These are phyloP conservation scores for Gymnobelideus leadbeateri DNA, from an alignment of 2,113 vertebrate species.

Conservation along the genomic window DNA sequence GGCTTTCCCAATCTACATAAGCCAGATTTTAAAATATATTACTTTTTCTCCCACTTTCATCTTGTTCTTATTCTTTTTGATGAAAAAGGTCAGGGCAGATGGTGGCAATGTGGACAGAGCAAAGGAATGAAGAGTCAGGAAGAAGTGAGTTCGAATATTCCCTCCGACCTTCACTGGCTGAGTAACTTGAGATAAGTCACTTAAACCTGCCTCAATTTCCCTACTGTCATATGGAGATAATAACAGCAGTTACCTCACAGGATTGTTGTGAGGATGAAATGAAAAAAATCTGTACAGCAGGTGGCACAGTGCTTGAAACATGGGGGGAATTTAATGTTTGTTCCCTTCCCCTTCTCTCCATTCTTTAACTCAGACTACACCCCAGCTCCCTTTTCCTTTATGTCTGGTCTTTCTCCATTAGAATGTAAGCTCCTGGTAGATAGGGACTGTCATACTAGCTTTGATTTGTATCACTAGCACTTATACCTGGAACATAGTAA, in stretches of 20 bases:
- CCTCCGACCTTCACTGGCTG: not conserved
- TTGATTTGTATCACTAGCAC: not conserved
- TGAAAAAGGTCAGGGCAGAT: not conserved
- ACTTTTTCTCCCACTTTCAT: not conserved
- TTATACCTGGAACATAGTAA: not conserved
- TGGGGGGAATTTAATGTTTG: not conserved
- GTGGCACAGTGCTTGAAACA: not conserved
- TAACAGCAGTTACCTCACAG: not conserved
- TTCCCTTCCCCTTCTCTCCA: not conserved
- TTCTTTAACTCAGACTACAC: not conserved
- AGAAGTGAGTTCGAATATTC: too few species aligned
- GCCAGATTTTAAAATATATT: not conserved
- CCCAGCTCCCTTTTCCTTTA: not conserved
- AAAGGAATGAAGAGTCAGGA: not conserved
- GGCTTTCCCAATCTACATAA: not conserved
- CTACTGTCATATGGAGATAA: not conserved
- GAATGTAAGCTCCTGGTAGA: not conserved
- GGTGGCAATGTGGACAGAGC: not conserved
- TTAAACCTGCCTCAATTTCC: not conserved
- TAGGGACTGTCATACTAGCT: not conserved
- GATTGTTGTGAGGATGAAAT: not conserved
- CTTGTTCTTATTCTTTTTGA: not conserved
- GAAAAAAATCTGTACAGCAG: not conserved
- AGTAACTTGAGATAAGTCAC: not conserved
- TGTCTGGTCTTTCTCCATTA: not conserved